Evolutionary conservation across 92 coral and sea anemone species (phyloP).

Genomic region (Palythoa grandiflora): DNA sequence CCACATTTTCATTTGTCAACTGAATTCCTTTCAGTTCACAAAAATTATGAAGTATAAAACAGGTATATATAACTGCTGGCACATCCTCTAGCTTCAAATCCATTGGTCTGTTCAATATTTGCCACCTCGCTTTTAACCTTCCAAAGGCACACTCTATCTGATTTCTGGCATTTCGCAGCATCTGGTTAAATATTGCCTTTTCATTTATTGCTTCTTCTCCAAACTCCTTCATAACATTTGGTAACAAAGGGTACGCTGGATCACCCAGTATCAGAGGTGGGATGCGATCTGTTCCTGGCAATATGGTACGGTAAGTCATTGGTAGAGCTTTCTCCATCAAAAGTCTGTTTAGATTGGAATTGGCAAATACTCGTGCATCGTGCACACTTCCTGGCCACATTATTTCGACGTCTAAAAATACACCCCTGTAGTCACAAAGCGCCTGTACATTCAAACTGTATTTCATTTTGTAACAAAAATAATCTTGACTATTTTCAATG

Average conservation of each 20-base stretch:
- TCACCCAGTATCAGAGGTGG: constrained; percentile 57
- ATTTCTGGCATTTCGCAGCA: constrained; percentile 51
- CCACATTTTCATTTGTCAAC: constrained; percentile 30
- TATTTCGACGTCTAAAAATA: constrained; percentile 66
- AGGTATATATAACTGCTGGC: constrained; percentile 52
- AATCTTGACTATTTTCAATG: constrained; percentile 57
- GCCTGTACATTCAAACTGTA: constrained; percentile 65
- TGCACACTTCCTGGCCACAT: constrained; percentile 73
- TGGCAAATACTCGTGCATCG: constrained; percentile 63
- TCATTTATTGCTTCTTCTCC: constrained; percentile 58
- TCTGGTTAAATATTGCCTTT: constrained; percentile 60
- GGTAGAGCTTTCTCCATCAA: constrained; percentile 62
- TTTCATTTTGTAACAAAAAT: constrained; percentile 65
- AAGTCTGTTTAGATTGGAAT: constrained; percentile 54
- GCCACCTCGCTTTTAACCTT: constrained; percentile 62
- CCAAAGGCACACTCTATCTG: constrained; percentile 70
- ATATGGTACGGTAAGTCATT: constrained; percentile 37
- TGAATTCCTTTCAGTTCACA: constrained; percentile 58
- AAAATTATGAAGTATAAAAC: constrained; percentile 63
- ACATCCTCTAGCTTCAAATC: constrained; percentile 55
- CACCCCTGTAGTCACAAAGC: constrained; percentile 58
- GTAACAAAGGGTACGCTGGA: constrained; percentile 63
- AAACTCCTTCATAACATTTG: constrained; percentile 64
- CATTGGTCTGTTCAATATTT: constrained; percentile 45
- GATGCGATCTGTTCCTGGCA: constrained; percentile 61